phyloP scores from a whole-genome alignment of 1,140 invertebrate genomes.

The Thalassaphorura encarpata region DNA sequence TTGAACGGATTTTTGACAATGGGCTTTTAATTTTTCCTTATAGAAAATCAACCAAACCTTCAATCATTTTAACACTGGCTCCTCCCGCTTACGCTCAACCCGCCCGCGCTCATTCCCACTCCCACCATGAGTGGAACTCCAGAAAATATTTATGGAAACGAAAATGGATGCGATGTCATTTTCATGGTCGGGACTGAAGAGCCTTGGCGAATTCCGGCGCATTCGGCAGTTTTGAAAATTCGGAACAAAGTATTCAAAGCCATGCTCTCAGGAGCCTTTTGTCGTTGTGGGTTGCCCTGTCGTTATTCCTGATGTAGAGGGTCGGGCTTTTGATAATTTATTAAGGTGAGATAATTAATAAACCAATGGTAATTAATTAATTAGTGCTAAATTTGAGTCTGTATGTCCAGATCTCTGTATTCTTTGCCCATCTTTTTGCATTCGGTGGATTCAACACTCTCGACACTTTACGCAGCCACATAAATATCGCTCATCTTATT shows the following conservation, averaged over 20 bases:
- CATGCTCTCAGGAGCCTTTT: constrained; percentile 42
- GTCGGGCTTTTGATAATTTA: constrained; percentile 56
- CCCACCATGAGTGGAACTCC: not conserved
- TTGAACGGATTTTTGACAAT: too few relatives aligned
- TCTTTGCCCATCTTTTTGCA: constrained; percentile 51
- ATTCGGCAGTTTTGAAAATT: constrained; percentile 49
- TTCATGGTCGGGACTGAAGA: constrained; percentile 53
- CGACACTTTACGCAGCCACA: constrained; percentile 55
- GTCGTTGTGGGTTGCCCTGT: constrained; percentile 34
- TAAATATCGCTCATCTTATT: constrained; percentile 53
- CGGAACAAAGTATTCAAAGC: constrained; percentile 52
- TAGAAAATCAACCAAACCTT: too few relatives aligned
- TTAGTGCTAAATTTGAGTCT: not conserved
- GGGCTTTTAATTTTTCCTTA: too few relatives aligned
- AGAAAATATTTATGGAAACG: constrained; percentile 41
- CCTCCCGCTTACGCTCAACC: not conserved
- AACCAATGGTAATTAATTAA: not conserved
- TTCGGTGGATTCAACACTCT: constrained; percentile 51
- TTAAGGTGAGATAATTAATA: constrained; percentile 42
- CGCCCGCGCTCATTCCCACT: not conserved
- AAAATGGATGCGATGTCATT: constrained; percentile 52
- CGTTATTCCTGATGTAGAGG: constrained; percentile 49
- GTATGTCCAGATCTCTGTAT: constrained; percentile 46
- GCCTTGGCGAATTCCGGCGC: constrained; percentile 53
- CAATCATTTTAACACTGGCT: too few relatives aligned